Evolutionary conservation across 2,797 vertebrate species (phyloP).

Genomic region (Glossophaga mutica): DNA sequence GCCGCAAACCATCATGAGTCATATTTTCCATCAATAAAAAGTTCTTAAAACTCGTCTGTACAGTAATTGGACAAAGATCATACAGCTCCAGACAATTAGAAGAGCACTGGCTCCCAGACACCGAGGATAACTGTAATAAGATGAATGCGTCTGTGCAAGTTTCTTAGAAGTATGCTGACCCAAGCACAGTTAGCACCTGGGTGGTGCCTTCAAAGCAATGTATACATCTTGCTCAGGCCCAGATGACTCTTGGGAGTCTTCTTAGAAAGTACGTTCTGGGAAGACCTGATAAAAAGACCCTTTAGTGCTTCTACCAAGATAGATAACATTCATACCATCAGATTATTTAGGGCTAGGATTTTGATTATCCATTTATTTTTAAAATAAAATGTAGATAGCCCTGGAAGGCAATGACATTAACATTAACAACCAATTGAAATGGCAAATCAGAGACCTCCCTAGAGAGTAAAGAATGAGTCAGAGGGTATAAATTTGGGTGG

Average conservation of each 20-base stretch:
- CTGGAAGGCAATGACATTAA: background rate
- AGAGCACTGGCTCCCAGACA: background rate
- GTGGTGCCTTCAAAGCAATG: background rate
- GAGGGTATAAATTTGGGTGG: background rate
- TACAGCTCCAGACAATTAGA: background rate
- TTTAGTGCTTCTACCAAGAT: background rate
- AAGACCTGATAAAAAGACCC: background rate
- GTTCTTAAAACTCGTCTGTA: constrained; percentile 19
- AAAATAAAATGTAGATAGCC: background rate
- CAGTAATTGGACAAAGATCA: constrained; percentile 52
- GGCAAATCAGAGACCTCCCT: background rate
- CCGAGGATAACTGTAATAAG: background rate
- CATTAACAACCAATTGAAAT: constrained; percentile 4
- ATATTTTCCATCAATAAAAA: constrained; percentile 61
- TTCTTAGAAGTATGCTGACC: background rate
- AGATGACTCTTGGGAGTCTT: background rate
- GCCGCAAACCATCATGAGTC: constrained; percentile 37
- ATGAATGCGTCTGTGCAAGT: background rate
- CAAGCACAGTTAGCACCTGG: background rate
- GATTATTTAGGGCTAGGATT: background rate
- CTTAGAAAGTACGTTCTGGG: background rate
- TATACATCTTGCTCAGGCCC: background rate
- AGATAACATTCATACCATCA: background rate
- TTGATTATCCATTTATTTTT: background rate
- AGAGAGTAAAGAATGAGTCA: background rate